Evolutionary conservation across 2,888 invertebrate species (phyloP).

Genomic region (Macrosiphum euphorbiae): DNA sequence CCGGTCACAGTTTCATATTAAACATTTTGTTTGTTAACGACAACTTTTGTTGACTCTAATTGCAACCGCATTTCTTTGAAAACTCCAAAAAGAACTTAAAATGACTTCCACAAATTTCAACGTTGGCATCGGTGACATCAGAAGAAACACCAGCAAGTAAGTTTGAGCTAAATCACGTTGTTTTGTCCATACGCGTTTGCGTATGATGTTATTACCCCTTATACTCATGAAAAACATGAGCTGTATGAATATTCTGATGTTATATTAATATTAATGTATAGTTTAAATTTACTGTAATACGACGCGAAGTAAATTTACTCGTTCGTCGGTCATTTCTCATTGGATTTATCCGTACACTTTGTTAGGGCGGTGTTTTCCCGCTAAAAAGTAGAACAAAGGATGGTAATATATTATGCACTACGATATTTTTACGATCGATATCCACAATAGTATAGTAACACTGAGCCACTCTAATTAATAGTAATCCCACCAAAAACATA

Average conservation of each 20-base stretch:
- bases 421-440: neutral
- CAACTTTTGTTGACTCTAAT: neutral
- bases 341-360: neutral
- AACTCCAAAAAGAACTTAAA: slow-evolving; percentile 39
- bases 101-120: slow-evolving; percentile 78
- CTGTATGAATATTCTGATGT: neutral
- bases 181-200: neutral
- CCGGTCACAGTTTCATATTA: neutral
- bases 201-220: neutral
- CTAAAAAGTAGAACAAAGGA: slow-evolving; percentile 56
- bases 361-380: slow-evolving; percentile 49
- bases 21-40: neutral
- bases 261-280: neutral
- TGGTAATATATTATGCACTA: neutral
- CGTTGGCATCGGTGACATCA: slow-evolving; percentile 75
- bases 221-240: neutral
- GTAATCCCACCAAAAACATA: too few relatives aligned
- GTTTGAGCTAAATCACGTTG: slow-evolving; percentile 67
- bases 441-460: too few relatives aligned
- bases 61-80: neutral
- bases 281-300: neutral
- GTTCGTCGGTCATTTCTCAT: neutral
- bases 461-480: neutral
- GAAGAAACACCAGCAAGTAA: slow-evolving; percentile 78
- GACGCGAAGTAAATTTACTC: too few relatives aligned